Conservation (phyloP, 2,797 vertebrate species). For the Babyrousa celebensis region DNA sequence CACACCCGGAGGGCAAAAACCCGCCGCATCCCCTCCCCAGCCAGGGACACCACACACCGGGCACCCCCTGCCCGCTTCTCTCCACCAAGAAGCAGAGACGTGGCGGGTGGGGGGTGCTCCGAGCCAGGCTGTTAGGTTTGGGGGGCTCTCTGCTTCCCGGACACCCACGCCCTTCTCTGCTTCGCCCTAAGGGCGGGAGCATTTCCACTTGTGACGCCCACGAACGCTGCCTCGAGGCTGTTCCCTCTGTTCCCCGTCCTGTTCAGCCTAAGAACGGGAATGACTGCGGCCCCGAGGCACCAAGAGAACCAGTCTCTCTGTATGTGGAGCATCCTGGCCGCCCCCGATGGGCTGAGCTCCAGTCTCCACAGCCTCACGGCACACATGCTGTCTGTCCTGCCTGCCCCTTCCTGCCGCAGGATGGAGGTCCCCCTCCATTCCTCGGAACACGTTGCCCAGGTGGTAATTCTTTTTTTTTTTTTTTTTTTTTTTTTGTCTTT, state of each 20-base stretch:
- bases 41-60: accelerated
- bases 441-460: too few species aligned
- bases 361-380: not conserved
- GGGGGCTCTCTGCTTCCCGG: not conserved
- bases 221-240: not conserved
- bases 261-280: not conserved
- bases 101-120: too few species aligned
- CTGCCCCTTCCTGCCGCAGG: not conserved
- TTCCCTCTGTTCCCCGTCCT: constrained; percentile 65
- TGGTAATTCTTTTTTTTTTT: too few species aligned
- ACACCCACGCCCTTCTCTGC: not conserved
- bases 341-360: not conserved
- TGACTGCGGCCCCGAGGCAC: constrained; percentile 32
- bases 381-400: accelerated
- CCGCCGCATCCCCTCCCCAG: accelerated
- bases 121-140: accelerated
- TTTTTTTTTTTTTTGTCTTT: too few species aligned
- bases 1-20: accelerated
- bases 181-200: accelerated
- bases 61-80: not conserved
- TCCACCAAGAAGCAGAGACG: accelerated
- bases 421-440: not conserved
- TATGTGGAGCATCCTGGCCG: not conserved
- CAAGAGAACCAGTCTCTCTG: not conserved
- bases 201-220: accelerated